phyloP scores from a whole-genome alignment of 2,888 invertebrate species.

The Hololepta plana region DNA sequence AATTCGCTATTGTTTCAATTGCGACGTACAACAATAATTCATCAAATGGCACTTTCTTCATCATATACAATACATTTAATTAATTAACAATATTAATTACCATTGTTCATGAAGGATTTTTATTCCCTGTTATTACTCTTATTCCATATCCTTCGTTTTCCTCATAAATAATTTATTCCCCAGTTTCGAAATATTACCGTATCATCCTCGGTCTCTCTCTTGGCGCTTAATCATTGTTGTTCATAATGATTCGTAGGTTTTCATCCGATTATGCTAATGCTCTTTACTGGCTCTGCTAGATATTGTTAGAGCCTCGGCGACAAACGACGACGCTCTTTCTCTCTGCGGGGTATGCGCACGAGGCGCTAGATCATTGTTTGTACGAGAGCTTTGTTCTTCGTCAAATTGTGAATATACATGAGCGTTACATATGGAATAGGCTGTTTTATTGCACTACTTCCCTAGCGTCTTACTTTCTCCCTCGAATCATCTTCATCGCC shows the following conservation, averaged over 20 bases:
- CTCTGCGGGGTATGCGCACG: neutral
- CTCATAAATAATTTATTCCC: too few relatives aligned
- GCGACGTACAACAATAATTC: too few relatives aligned
- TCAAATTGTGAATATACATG: conserved; percentile 26
- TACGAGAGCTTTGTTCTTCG: conserved; percentile 25
- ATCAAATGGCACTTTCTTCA: too few relatives aligned
- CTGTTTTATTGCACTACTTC: conserved; percentile 14
- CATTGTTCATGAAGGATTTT: too few relatives aligned
- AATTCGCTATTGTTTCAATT: too few relatives aligned
- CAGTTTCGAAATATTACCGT: too few relatives aligned
- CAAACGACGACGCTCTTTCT: neutral
- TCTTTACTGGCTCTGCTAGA: conserved; percentile 22
- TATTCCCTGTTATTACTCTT: too few relatives aligned
- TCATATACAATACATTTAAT: too few relatives aligned
- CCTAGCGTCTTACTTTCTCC: neutral
- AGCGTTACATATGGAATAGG: conserved; percentile 29
- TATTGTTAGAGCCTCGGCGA: conserved; percentile 10
- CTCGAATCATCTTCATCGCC: neutral
- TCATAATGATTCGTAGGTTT: conserved; percentile 21
- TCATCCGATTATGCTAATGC: conserved; percentile 29
- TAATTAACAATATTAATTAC: too few relatives aligned
- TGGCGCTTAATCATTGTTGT: conserved; percentile 12
- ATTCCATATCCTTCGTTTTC: too few relatives aligned
- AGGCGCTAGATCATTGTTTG: conserved; percentile 23
- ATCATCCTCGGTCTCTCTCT: too few relatives aligned